Percentiles rank a stretch among this genome's conserved stretches.
These are phyloP conservation scores for Tryphoninae sp. DNA, from an alignment of 2,888 invertebrate genomes.

Conservation along the genomic window DNA sequence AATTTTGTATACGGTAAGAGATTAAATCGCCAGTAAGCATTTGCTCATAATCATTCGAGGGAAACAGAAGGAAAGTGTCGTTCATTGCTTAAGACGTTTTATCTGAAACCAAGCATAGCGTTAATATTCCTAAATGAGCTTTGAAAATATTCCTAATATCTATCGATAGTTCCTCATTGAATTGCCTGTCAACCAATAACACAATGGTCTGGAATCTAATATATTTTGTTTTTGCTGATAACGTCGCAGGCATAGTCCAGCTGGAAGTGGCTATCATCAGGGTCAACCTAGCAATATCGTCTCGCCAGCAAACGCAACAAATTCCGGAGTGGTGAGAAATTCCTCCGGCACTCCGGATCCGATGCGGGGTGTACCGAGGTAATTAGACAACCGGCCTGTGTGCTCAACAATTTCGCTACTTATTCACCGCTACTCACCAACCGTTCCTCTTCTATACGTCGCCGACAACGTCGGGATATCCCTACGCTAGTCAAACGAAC, in stretches of 20 bases:
- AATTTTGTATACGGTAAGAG: not conserved
- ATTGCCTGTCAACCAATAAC: not conserved
- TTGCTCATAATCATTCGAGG: not conserved
- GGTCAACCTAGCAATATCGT: constrained; percentile 78
- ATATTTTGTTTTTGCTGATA: not conserved
- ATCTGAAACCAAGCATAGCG: too few relatives aligned
- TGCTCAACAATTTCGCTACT: constrained; percentile 29
- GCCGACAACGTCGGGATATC: constrained; percentile 35
- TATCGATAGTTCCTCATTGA: not conserved
- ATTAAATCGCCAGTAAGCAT: not conserved
- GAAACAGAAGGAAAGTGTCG: too few relatives aligned
- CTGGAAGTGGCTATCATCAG: constrained; percentile 77
- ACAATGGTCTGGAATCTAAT: not conserved
- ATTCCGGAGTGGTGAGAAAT: constrained; percentile 79
- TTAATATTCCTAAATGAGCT: too few relatives aligned
- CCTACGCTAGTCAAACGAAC: constrained; percentile 1
- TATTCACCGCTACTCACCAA: constrained; percentile 23
- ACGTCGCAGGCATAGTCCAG: constrained; percentile 76
- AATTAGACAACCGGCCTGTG: constrained; percentile 47
- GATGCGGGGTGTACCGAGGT: constrained; percentile 75
- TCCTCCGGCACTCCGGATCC: constrained; percentile 79
- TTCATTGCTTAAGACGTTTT: too few relatives aligned
- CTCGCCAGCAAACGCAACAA: constrained; percentile 76
- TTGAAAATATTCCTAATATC: too few relatives aligned
- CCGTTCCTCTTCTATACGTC: constrained; percentile 6